Conservation (phyloP, 2,113 vertebrate genomes). For the Gnathonemus echidnorhynchus region DNA sequence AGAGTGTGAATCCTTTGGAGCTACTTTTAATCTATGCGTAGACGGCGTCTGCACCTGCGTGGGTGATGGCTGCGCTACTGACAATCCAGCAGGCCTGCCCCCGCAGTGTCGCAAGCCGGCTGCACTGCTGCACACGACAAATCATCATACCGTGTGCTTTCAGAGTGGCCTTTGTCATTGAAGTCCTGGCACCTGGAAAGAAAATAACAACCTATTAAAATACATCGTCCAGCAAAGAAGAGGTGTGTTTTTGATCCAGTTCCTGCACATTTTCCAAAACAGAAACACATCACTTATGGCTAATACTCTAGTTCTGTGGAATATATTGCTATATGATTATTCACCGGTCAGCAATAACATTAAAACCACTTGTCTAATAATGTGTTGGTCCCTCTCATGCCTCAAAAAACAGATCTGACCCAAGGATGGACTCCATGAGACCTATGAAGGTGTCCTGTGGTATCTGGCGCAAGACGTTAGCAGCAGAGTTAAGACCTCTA, state of each 20-base stretch:
- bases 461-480: not conserved
- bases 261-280: not conserved
- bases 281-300: not conserved
- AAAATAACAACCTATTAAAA: not conserved
- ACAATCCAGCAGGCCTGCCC: not conserved
- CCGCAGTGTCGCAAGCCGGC: too few species aligned
- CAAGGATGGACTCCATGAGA: not conserved
- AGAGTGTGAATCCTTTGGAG: not conserved
- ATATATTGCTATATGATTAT: not conserved
- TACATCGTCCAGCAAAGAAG: not conserved
- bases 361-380: not conserved
- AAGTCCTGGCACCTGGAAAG: not conserved
- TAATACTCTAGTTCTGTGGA: not conserved
- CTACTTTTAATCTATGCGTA: constrained; percentile 32
- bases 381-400: not conserved
- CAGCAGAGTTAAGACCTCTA: not conserved
- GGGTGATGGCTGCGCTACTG: constrained; percentile 12
- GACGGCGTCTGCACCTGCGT: constrained; percentile 27
- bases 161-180: not conserved
- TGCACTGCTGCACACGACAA: not conserved
- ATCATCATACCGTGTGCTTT: not conserved
- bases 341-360: not conserved
- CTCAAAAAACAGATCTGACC: not conserved
- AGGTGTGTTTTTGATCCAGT: not conserved
- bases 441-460: not conserved